Conservation (phyloP, 2,797 vertebrate genomes). For the Muscicapa comitata region DNA sequence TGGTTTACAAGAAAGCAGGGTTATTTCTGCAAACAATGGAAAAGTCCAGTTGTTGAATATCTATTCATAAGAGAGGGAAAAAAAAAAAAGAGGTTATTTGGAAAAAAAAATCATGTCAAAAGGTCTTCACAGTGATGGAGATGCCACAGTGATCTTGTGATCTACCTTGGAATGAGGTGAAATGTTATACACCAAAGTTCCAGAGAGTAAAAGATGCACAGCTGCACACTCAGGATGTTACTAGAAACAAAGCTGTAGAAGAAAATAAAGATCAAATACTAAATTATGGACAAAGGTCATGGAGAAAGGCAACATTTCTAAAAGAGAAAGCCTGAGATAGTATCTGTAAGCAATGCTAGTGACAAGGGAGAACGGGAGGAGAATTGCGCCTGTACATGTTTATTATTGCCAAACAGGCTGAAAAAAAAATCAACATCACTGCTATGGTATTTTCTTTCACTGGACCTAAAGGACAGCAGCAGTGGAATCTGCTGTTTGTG, state of each 20-base stretch:
- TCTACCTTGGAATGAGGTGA: background rate
- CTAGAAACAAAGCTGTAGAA: background rate
- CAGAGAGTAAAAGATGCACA: background rate
- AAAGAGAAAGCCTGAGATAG: slow-evolving; percentile 11
- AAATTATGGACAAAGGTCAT: background rate
- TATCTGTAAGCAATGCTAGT: background rate
- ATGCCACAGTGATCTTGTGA: background rate
- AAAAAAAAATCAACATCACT: background rate
- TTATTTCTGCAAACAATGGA: slow-evolving; percentile 26
- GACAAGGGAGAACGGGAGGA: background rate
- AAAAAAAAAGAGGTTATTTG: background rate
- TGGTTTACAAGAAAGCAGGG: slow-evolving; percentile 8
- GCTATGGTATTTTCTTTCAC: slow-evolving; percentile 14
- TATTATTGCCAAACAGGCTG: slow-evolving; percentile 27
- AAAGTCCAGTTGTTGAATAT: background rate
- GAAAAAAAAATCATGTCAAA: background rate
- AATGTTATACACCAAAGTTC: background rate
- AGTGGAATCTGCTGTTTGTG: slow-evolving; percentile 37
- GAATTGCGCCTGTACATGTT: background rate
- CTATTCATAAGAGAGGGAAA: background rate
- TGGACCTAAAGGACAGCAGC: slow-evolving; percentile 39
- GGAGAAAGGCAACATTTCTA: background rate
- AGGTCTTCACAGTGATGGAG: background rate
- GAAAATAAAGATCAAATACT: background rate
- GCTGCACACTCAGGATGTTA: background rate